Evolutionary conservation across 2,797 vertebrate genomes (phyloP).

Genomic region (Myotis vivesi): DNA sequence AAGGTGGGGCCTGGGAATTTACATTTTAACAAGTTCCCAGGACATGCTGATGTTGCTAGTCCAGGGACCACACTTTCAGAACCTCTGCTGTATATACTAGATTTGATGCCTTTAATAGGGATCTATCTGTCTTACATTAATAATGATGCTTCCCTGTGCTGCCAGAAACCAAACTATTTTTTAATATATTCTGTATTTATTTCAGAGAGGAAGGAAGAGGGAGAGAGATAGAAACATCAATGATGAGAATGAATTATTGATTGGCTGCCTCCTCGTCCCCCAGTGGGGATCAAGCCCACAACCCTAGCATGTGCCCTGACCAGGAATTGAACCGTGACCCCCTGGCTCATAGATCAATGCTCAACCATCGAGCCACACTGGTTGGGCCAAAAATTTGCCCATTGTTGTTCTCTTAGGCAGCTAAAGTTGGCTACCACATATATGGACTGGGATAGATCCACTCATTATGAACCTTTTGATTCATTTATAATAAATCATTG

Average conservation of each 20-base stretch:
- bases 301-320: too few species aligned
- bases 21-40: neutral
- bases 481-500: conserved; percentile 1
- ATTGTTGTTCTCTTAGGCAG: neutral
- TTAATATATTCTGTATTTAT: too few species aligned
- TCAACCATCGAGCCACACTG: too few species aligned
- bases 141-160: neutral
- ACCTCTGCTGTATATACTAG: neutral
- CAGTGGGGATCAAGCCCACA: too few species aligned
- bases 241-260: too few species aligned
- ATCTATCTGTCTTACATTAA: neutral
- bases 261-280: too few species aligned
- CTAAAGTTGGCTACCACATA: neutral
- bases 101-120: neutral
- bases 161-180: neutral
- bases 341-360: too few species aligned
- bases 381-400: neutral
- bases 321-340: too few species aligned
- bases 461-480: neutral
- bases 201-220: too few species aligned
- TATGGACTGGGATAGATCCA: neutral
- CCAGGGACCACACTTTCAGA: neutral
- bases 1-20: neutral
- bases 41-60: neutral
- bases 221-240: too few species aligned